phyloP scores from a whole-genome alignment of 2,888 invertebrate species.

The Cheilosia impressa region DNA sequence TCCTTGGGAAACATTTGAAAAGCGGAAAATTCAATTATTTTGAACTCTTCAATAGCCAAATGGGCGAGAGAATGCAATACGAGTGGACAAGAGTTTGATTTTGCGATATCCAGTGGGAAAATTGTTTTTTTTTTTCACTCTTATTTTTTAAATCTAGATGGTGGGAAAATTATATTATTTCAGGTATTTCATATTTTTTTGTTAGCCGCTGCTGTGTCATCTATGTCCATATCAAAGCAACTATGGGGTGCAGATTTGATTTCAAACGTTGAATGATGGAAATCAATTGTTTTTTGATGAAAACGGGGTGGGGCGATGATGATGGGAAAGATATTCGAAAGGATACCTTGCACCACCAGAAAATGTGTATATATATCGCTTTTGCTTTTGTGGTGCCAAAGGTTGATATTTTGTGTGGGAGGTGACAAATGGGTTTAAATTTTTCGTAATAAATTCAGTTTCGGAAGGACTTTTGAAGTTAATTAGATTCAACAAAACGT shows the following conservation, averaged over 20 bases:
- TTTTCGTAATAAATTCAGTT: conserved; percentile 4
- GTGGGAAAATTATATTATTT: conserved; percentile 50
- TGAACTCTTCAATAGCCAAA: conserved; percentile 34
- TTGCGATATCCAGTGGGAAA: conserved; percentile 24
- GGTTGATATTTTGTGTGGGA: background rate
- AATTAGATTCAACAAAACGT: conserved; percentile 11
- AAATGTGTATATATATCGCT: background rate
- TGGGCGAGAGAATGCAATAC: conserved; percentile 32
- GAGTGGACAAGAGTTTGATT: conserved; percentile 54
- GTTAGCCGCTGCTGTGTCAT: conserved; percentile 4
- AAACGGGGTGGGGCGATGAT: background rate
- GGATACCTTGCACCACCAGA: background rate
- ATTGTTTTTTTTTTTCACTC: conserved; percentile 3
- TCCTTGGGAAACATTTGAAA: conserved; percentile 29
- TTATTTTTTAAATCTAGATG: conserved; percentile 13
- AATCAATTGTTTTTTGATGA: conserved; percentile 56
- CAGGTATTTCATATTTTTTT: conserved; percentile 54
- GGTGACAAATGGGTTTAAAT: conserved; percentile 1
- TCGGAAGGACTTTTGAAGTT: background rate
- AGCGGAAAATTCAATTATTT: conserved; percentile 64
- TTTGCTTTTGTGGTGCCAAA: conserved; percentile 16
- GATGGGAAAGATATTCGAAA: background rate
- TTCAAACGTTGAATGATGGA: conserved; percentile 44
- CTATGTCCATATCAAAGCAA: background rate
- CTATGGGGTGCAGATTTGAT: conserved; percentile 25